Evolutionary conservation across 2,113 vertebrate genomes (phyloP).

Genomic region (Bufo bufo): DNA sequence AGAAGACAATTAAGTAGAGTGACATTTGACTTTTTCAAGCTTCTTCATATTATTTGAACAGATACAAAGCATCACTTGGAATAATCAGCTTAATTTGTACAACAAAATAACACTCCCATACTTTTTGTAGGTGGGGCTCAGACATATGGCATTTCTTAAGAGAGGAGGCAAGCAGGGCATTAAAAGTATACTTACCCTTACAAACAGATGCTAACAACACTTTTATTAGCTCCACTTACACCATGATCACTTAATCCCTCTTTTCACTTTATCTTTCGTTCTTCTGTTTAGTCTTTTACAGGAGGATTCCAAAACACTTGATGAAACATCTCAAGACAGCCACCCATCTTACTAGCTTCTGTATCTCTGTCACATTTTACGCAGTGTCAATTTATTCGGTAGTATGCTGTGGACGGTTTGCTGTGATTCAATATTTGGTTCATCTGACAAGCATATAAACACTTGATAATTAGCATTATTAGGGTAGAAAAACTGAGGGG

Average conservation of each 20-base stretch:
- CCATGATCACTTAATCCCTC: conserved; percentile 51
- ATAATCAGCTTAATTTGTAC: conserved; percentile 48
- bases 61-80: conserved; percentile 47
- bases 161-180: conserved; percentile 33
- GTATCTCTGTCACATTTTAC: not conserved
- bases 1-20: conserved; percentile 37
- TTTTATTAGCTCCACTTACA: conserved; percentile 43
- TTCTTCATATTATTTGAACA: conserved; percentile 46
- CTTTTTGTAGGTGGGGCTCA: conserved; percentile 47
- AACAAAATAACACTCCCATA: conserved; percentile 36
- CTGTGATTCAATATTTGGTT: no score
- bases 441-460: no score
- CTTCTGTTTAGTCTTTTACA: conserved; percentile 38
- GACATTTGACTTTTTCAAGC: conserved; percentile 46
- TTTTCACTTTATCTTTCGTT: conserved; percentile 44
- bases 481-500: no score
- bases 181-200: conserved; percentile 49
- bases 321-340: conserved; percentile 8
- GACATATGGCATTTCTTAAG: conserved; percentile 44
- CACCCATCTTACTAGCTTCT: conserved; percentile 22
- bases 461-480: no score
- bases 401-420: no score
- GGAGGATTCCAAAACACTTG: conserved; percentile 37
- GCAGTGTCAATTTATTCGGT: no score
- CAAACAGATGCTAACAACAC: conserved; percentile 46